phyloP scores from a whole-genome alignment of 2,797 vertebrate species.

The Diglossa cyanea region DNA sequence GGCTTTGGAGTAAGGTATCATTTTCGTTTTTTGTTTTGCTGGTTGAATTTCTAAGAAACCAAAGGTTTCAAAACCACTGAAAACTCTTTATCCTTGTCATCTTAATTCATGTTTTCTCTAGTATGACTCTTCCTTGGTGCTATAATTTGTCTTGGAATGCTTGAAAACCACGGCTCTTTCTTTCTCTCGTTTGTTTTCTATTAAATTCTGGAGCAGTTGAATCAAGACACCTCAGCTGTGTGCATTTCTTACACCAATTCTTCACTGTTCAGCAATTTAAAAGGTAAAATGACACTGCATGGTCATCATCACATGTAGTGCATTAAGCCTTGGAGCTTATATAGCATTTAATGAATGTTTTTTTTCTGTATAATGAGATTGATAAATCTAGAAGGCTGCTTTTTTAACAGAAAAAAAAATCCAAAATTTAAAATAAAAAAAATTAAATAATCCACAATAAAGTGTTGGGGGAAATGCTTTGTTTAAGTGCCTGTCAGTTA shows the following conservation, averaged over 20 bases:
- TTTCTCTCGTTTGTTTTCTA: neutral
- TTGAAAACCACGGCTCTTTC: neutral
- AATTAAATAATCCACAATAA: no score
- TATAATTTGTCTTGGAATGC: neutral
- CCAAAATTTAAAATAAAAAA: neutral
- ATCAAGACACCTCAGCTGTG: neutral
- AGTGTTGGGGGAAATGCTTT: neutral
- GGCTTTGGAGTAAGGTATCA: neutral
- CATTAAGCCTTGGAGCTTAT: neutral
- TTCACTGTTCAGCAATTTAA: neutral
- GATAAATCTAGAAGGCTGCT: neutral
- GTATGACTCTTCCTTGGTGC: neutral
- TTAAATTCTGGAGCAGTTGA: neutral
- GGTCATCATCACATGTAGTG: neutral
- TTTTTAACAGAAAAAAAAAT: neutral
- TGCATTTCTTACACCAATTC: neutral
- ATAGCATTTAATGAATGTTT: neutral
- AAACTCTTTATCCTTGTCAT: neutral
- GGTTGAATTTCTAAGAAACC: neutral
- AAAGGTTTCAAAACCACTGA: neutral
- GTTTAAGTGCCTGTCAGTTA: neutral
- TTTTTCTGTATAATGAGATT: neutral
- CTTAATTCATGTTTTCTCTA: neutral
- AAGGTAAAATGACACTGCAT: neutral
- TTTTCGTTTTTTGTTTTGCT: neutral